These are phyloP conservation scores for Drosophila subpulchrella DNA, from an alignment of 1,140 invertebrate species.

Conservation along the genomic window DNA sequence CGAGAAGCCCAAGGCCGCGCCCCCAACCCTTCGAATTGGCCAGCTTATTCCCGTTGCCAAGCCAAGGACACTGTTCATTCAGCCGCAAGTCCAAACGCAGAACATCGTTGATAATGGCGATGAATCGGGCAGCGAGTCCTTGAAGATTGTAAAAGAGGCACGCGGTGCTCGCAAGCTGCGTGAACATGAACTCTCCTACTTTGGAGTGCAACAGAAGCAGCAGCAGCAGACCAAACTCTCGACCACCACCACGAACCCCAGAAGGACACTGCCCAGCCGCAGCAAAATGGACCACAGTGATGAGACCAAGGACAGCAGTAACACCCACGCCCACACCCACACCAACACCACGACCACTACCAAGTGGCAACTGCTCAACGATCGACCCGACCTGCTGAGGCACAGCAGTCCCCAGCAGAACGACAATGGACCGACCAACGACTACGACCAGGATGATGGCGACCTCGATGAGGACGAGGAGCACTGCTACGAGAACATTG, in stretches of 20 bases:
- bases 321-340: neutral
- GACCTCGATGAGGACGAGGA: constrained; percentile 54
- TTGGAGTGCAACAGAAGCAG: constrained; percentile 77
- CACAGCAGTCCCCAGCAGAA: constrained; percentile 75
- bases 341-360: constrained; percentile 50
- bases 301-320: constrained; percentile 5
- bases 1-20: constrained; percentile 51
- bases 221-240: constrained; percentile 26
- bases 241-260: constrained; percentile 42
- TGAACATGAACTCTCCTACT: constrained; percentile 85
- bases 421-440: constrained; percentile 36
- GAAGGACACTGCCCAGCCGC: constrained; percentile 66
- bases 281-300: constrained; percentile 55
- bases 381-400: constrained; percentile 79
- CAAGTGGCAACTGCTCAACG: constrained; percentile 79
- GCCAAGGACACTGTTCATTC: constrained; percentile 70
- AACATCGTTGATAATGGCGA: constrained; percentile 33
- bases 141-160: constrained; percentile 80
- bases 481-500: constrained; percentile 79
- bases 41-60: constrained; percentile 73
- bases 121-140: constrained; percentile 59
- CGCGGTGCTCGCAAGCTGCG: constrained; percentile 84
- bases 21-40: constrained; percentile 56
- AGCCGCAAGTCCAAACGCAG: constrained; percentile 45
- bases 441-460: constrained; percentile 35